Evolutionary conservation across 2,797 vertebrate genomes (phyloP), one percentile per base, ranked within the genome.

Genomic region (Petrocephalus sullivani): DNA sequence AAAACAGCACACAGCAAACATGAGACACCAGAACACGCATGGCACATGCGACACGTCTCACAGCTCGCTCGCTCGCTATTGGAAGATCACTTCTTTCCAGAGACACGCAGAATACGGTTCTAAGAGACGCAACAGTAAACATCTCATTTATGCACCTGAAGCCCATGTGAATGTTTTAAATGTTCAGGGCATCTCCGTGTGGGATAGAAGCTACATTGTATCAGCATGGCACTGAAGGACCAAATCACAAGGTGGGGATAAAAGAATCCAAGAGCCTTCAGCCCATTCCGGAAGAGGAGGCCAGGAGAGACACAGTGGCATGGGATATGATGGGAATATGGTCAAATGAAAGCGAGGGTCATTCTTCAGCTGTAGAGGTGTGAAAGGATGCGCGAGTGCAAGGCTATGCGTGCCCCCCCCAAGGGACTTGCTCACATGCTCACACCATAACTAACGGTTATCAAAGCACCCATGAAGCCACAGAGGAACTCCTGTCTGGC

Each of bases 1-100:
- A 98, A 99, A 98, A 99, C 95, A 98, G 95, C 95, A 97, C 21
- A 96, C 92, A 95, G 91, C 95, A 96, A 94, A 96, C 92, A 95
- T 96, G 91, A 96, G 93, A 95, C 90, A 93, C 93, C 93, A 92
- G 93, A 93, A 91, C 92, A 93, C 88, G 92, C 87, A 53, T 58
- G 58, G 23, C 19, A 51, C 57, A 83, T 54, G 28, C n/a, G 28
- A 37, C 46, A 87, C 28, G 28, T 71, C 64, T 71, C 64, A 37
- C 64, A 37, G 28, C 28, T 71, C 28, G 14, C 64, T 16, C 23
- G 10, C 10, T 37, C 64, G 28, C 28, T 5, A 14, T 67, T 33
- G 64, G 64, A 67, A 67, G 64, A 28, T 5, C 14, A 37, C 12
- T 71, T 37, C 28, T 71, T 37, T 71, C 14, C 64, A 37, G 64